These are phyloP conservation scores for Catagonus wagneri DNA, from an alignment of 2,113 vertebrate genomes.

Conservation along the genomic window DNA sequence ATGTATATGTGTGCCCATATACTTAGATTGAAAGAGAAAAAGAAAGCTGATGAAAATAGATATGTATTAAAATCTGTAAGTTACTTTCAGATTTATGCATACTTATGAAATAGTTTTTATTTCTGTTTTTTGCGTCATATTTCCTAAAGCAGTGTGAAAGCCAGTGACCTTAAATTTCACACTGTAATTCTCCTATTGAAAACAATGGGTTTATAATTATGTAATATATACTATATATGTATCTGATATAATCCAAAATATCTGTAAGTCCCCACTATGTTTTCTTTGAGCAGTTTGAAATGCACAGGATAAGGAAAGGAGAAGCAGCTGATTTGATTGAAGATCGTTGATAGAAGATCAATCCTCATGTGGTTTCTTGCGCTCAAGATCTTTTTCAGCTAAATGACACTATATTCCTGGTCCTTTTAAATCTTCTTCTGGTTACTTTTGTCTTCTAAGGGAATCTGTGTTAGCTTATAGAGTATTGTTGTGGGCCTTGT, in stretches of 20 bases:
- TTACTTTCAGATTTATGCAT: background rate
- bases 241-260: background rate
- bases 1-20: background rate
- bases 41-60: background rate
- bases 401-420: background rate
- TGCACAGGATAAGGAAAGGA: background rate
- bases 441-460: background rate
- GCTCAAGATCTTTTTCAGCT: background rate
- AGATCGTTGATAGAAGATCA: background rate
- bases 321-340: background rate
- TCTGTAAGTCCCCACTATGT: background rate
- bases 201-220: background rate
- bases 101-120: constrained; percentile 7
- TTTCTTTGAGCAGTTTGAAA: constrained; percentile 1
- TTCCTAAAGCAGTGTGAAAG: background rate
- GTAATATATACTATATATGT: background rate
- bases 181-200: background rate
- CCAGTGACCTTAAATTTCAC: constrained; percentile 14
- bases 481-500: constrained; percentile 1
- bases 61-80: background rate
- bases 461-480: background rate
- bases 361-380: background rate
- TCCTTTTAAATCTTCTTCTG: background rate
- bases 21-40: constrained; percentile 3
- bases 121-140: background rate